A percentile compares a stretch with the other conserved stretches of the same genome.
Conservation (phyloP, 1,140 invertebrate species). For the Hycleus phaleratus region DNA sequence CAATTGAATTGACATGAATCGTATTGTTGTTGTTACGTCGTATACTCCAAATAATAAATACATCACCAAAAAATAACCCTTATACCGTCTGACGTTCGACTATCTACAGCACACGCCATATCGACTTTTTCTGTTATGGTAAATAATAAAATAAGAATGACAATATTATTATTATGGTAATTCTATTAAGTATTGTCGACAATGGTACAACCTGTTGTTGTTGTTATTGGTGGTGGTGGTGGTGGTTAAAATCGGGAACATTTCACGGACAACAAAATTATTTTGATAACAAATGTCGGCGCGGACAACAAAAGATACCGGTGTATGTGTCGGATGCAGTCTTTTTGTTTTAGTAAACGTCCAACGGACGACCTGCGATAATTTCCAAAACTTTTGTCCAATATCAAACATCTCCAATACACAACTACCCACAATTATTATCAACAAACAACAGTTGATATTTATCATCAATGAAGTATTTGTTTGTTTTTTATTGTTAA, state of each 20-base stretch:
- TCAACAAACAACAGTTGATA: too few species aligned
- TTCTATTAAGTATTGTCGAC: conserved; percentile 37
- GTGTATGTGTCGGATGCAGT: conserved; percentile 28
- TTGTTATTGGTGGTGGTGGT: conserved; percentile 2
- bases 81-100: conserved; percentile 18
- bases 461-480: too few species aligned
- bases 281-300: conserved; percentile 36
- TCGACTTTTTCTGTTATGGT: conserved; percentile 34
- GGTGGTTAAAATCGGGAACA: conserved; percentile 25
- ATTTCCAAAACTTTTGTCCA: too few species aligned
- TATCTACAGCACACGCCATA: conserved; percentile 15
- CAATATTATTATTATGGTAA: conserved; percentile 42
- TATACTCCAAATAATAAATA: conserved; percentile 16
- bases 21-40: conserved; percentile 15
- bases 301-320: conserved; percentile 29
- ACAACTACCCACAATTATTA: too few species aligned
- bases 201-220: conserved; percentile 38
- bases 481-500: too few species aligned
- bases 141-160: conserved; percentile 35
- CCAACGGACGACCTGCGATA: conserved; percentile 19
- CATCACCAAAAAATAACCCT: conserved; percentile 30
- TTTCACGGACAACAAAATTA: conserved; percentile 35
- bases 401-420: too few species aligned
- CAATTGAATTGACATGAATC: conserved; percentile 33
- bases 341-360: conserved; percentile 19